Evolutionary conservation across 2,797 vertebrate species (phyloP).

Genomic region (Neosalanx taihuensis): DNA sequence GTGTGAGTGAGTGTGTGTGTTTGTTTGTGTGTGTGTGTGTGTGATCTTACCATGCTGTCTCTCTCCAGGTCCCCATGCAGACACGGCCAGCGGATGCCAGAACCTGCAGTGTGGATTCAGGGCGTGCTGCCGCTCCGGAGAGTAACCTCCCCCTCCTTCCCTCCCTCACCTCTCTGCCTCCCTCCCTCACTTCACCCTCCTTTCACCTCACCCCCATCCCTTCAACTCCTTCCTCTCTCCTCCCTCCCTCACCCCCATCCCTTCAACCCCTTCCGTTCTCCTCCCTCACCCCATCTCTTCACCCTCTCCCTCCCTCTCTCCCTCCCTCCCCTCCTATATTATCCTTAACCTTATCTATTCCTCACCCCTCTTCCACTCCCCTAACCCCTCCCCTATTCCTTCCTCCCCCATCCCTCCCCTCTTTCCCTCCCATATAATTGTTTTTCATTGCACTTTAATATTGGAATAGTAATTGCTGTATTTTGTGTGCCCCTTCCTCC

Average conservation of each 20-base stretch:
- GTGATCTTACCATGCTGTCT: slow-evolving; percentile 34
- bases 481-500: slow-evolving; percentile 45
- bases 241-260: slow-evolving; percentile 34
- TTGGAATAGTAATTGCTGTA: slow-evolving; percentile 64
- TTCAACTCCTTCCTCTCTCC: too few relatives aligned
- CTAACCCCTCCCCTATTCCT: slow-evolving; percentile 59
- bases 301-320: too few relatives aligned
- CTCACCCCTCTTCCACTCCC: slow-evolving; percentile 45
- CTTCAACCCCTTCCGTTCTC: slow-evolving; percentile 48
- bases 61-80: slow-evolving; percentile 91
- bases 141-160: slow-evolving; percentile 70
- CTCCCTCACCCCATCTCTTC: slow-evolving; percentile 45
- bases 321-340: too few relatives aligned
- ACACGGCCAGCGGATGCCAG: slow-evolving; percentile 98
- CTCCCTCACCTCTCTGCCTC: slow-evolving; percentile 67
- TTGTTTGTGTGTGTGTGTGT: neutral
- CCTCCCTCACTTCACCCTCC: neutral
- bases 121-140: slow-evolving; percentile 97
- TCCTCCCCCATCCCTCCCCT: slow-evolving; percentile 69
- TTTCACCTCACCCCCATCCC: too few relatives aligned
- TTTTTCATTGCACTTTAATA: slow-evolving; percentile 87
- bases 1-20: neutral
- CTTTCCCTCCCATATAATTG: slow-evolving; percentile 54
- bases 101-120: slow-evolving; percentile 99
- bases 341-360: neutral